Conservation (phyloP, 2,888 invertebrate species). For the Yponomeuta malinellus region DNA sequence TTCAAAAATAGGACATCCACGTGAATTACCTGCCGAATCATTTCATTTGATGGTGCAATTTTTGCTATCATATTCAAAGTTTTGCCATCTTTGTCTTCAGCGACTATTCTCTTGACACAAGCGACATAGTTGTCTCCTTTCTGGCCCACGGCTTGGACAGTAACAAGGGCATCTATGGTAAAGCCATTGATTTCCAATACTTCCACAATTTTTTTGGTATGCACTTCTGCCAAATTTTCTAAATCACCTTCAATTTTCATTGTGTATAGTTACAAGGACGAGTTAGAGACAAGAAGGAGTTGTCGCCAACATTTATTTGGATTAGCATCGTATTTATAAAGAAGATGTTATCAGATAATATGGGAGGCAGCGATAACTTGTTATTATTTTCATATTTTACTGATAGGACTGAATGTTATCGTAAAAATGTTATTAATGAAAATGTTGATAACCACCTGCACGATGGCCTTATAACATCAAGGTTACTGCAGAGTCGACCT, state of each 20-base stretch:
- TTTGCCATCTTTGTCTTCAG: constrained; percentile 6
- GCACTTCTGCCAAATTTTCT: background rate
- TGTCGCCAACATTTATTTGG: background rate
- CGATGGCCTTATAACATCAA: no score
- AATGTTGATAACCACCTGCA: no score
- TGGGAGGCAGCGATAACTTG: background rate
- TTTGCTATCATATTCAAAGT: constrained; percentile 9
- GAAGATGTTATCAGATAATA: background rate
- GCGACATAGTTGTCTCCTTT: constrained; percentile 12
- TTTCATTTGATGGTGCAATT: constrained; percentile 7
- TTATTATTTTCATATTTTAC: no score
- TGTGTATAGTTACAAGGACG: background rate
- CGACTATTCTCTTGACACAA: background rate
- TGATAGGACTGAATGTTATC: no score
- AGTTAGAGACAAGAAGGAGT: background rate
- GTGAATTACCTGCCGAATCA: background rate
- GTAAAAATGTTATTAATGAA: no score
- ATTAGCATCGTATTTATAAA: background rate
- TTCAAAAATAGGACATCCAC: background rate
- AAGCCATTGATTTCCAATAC: background rate
- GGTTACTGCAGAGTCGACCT: no score
- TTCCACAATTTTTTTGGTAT: background rate
- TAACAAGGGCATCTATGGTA: constrained; percentile 14
- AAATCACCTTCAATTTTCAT: background rate
- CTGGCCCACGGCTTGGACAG: constrained; percentile 14